Percentiles rank a stretch among this genome's conserved stretches.
Evolutionary conservation across 2,888 invertebrate species (phyloP).

Genomic region (Sphaerophoria rueppellii): DNA sequence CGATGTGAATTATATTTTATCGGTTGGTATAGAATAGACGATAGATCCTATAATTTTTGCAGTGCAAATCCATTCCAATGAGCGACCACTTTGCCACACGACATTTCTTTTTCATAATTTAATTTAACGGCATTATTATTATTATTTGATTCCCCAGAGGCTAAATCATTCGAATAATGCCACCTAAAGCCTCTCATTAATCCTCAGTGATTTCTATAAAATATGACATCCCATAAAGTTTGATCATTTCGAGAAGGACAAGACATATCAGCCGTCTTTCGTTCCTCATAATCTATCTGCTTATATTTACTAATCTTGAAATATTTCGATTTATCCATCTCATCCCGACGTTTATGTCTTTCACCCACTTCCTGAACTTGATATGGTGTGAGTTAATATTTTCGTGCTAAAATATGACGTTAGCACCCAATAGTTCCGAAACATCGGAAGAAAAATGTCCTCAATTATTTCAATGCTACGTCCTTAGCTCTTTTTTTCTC

Average conservation of each 20-base stretch:
- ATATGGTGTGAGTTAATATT: conserved; percentile 4
- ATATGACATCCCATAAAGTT: conserved; percentile 53
- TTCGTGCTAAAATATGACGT: conserved; percentile 51
- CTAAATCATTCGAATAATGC: neutral
- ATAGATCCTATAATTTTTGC: no score
- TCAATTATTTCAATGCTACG: conserved; percentile 68
- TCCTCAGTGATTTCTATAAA: conserved; percentile 39
- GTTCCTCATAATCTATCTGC: neutral
- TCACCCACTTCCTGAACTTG: neutral
- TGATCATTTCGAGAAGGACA: conserved; percentile 31
- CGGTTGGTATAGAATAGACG: no score
- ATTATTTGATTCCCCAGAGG: no score
- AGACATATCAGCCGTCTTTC: neutral
- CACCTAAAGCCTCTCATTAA: conserved; percentile 22
- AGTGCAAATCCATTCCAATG: no score
- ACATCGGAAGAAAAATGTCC: conserved; percentile 56
- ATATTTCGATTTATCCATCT: conserved; percentile 47
- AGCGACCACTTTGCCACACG: no score
- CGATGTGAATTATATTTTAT: no score
- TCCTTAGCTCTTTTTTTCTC: conserved; percentile 36
- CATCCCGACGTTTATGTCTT: neutral
- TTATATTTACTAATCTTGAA: conserved; percentile 46
- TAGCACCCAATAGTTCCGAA: conserved; percentile 57
- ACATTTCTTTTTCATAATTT: no score
- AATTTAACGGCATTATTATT: no score